A percentile compares a stretch with the other conserved stretches of the same genome.
phyloP scores from a whole-genome alignment of 2,113 vertebrate genomes.

The Diadophis punctatus region DNA sequence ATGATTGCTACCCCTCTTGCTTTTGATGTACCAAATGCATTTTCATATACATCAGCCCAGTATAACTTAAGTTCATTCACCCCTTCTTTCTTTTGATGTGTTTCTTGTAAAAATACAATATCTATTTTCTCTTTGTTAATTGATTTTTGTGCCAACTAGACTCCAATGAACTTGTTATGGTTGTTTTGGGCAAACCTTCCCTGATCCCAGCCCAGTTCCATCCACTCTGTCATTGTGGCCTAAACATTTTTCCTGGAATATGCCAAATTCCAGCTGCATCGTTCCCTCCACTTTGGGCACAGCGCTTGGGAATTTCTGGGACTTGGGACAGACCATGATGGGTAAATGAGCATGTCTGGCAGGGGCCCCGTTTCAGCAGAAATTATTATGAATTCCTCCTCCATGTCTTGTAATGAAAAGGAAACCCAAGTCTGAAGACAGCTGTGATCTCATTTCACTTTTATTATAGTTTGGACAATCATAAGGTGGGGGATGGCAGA shows the following conservation, averaged over 20 bases:
- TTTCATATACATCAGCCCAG: too few species aligned
- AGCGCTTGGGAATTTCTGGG: not conserved
- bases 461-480: not conserved
- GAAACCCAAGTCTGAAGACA: not conserved
- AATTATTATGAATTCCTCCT: not conserved
- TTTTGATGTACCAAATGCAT: too few species aligned
- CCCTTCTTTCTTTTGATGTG: too few species aligned
- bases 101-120: too few species aligned
- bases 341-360: not conserved
- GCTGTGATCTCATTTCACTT: not conserved
- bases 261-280: not conserved
- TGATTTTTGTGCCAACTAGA: too few species aligned
- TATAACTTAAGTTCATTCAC: too few species aligned
- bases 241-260: not conserved
- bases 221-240: too few species aligned
- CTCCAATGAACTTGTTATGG: not conserved
- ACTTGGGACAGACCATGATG: too few species aligned
- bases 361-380: not conserved
- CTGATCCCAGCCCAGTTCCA: too few species aligned
- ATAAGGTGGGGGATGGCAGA: not conserved
- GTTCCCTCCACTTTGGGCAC: too few species aligned
- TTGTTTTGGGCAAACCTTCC: not conserved
- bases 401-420: not conserved
- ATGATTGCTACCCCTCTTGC: too few species aligned
- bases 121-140: too few species aligned